Evolutionary conservation across 2,888 invertebrate species (phyloP), one percentile per base, ranked within the genome.

Genomic region (Drosophila borealis): DNA sequence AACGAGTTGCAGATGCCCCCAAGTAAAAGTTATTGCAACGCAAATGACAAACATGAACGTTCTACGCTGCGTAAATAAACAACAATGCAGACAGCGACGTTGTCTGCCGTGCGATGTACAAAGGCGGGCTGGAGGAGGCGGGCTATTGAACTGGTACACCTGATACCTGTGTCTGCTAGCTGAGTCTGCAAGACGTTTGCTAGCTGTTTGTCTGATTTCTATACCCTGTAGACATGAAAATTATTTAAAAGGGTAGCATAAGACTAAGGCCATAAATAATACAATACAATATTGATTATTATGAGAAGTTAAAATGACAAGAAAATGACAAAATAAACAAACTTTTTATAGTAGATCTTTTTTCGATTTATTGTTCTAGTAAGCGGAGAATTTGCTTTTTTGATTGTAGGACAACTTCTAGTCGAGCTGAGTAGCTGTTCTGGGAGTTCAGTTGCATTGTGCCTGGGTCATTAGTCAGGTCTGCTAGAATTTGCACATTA

Each of bases 21-120:
- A 63, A 78, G 74, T 70, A 73, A 74, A 83, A 83, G 88, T 83
- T 83, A 83, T 83, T 88, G 83, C 88, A 88, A 86, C 78, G 78
- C 78, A 68, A 83, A 83, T 83, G 83, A 83, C 83, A 83, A 83
- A 88, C 88, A 83, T 78, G 85, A 65, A 73, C 68, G 45, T 61
- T 76, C 69, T 37, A 48, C 60, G 67, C 55, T 50, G 42, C 45
- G 57, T 83, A 83, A 85, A 82, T 61, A 83, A 88, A 86, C 69
- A 71, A 49, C 45, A 53, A 33, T 53, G 50, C 39, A 67, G 51
- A 55, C 74, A 53, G 21, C 42, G 21, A 34, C 19, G 55, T 25
- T 54, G 59, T 62, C 72, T 61, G 17, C 17, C 17, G 39, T 53
- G 59, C 62, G 62, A 36, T 48, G 17, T 21, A 41, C 36, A 25